Conservation (phyloP, 1,140 invertebrate species). For the Cydia strobilella region DNA sequence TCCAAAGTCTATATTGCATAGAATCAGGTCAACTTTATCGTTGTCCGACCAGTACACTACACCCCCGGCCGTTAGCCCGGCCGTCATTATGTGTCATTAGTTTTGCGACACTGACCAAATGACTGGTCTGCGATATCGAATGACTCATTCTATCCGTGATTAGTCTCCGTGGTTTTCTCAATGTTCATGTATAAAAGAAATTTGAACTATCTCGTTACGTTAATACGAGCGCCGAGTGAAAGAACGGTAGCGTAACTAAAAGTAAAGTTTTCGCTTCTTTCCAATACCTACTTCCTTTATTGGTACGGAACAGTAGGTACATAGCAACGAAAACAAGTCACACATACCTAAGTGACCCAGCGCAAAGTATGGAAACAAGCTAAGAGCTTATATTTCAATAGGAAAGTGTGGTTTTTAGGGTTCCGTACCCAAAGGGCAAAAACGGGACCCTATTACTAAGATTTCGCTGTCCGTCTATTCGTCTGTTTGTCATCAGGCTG, state of each 20-base stretch:
- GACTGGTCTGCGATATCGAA: constrained; percentile 76
- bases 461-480: too few relatives aligned
- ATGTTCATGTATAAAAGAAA: constrained; percentile 42
- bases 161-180: constrained; percentile 73
- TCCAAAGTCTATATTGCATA: constrained; percentile 49
- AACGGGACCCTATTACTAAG: too few relatives aligned
- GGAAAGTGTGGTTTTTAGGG: too few relatives aligned
- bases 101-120: constrained; percentile 79
- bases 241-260: constrained; percentile 23
- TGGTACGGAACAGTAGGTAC: constrained; percentile 35
- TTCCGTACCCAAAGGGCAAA: too few relatives aligned
- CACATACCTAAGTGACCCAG: too few relatives aligned
- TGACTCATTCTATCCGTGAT: constrained; percentile 76
- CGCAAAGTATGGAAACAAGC: too few relatives aligned
- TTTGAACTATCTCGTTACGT: constrained; percentile 33
- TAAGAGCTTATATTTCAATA: too few relatives aligned
- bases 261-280: constrained; percentile 31
- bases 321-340: too few relatives aligned
- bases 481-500: too few relatives aligned
- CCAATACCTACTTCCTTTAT: constrained; percentile 36
- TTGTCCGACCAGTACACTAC: constrained; percentile 47
- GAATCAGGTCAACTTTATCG: constrained; percentile 35
- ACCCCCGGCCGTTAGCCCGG: constrained; percentile 65
- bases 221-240: constrained; percentile 17
- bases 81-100: constrained; percentile 79